Percentiles rank a stretch among this genome's conserved stretches.
phyloP scores from a whole-genome alignment of 2,113 vertebrate species.

The Odobenus rosmarus region DNA sequence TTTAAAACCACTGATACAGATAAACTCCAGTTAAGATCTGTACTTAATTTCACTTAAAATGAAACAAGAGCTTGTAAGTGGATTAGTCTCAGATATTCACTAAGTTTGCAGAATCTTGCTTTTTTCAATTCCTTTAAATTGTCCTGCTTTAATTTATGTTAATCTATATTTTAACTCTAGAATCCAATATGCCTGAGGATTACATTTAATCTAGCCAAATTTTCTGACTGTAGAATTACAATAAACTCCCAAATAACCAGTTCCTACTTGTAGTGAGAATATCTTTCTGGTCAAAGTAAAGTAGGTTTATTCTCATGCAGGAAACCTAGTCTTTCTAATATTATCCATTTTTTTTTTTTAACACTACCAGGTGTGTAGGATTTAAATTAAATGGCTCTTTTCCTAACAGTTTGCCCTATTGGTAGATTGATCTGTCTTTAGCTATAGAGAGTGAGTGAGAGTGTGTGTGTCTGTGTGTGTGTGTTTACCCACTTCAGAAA shows the following conservation, averaged over 20 bases:
- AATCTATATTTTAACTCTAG: constrained; percentile 24
- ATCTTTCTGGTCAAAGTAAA: constrained; percentile 29
- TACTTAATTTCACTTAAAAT: constrained; percentile 31
- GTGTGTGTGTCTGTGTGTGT: neutral
- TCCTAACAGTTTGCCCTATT: neutral
- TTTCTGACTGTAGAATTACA: neutral
- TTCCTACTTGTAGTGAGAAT: neutral
- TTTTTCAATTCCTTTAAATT: constrained; percentile 9
- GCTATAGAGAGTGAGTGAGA: neutral
- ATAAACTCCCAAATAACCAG: neutral
- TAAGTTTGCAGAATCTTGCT: neutral
- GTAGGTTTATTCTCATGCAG: neutral
- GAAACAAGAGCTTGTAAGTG: constrained; percentile 35
- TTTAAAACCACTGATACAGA: neutral
- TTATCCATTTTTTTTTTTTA: neutral
- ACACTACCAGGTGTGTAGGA: neutral
- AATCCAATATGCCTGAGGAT: constrained; percentile 24
- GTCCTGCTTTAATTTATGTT: constrained; percentile 45
- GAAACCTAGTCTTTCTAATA: neutral
- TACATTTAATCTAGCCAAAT: neutral
- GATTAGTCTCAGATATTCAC: neutral
- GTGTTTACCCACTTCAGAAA: neutral
- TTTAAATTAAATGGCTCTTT: neutral
- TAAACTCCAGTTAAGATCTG: neutral
- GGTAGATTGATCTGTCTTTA: neutral